Percentiles rank a stretch among this genome's conserved stretches.
Evolutionary conservation across 1,140 invertebrate species (phyloP).

Genomic region (Eueides isabella): DNA sequence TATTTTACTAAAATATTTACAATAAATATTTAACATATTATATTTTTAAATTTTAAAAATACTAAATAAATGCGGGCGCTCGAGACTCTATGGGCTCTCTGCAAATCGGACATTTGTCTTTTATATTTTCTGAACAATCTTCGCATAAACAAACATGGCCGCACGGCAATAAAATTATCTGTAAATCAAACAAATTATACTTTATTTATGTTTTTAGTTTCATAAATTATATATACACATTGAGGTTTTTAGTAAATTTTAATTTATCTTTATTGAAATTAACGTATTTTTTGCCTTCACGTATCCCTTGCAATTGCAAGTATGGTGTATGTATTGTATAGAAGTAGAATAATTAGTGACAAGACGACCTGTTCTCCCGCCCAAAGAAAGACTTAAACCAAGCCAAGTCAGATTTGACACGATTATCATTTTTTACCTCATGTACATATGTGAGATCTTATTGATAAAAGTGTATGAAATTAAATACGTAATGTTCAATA

Average conservation of each 20-base stretch:
- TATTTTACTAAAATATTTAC: not conserved
- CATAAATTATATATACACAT: not conserved
- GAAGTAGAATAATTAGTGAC: too few relatives aligned
- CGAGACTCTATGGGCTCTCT: conserved; percentile 85
- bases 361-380: too few relatives aligned
- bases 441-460: too few relatives aligned
- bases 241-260: not conserved
- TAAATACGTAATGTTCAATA: not conserved
- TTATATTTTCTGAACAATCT: conserved; percentile 89
- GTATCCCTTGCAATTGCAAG: too few relatives aligned
- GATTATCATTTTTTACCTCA: too few relatives aligned
- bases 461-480: too few relatives aligned
- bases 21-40: not conserved
- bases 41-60: not conserved
- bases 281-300: too few relatives aligned
- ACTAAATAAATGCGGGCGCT: conserved; percentile 85
- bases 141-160: conserved; percentile 93
- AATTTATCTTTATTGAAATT: not conserved
- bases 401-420: too few relatives aligned
- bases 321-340: too few relatives aligned
- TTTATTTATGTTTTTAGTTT: not conserved
- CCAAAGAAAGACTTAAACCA: too few relatives aligned
- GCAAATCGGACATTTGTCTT: conserved; percentile 88
- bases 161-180: conserved; percentile 91
- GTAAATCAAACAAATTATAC: not conserved